Base-by-base conservation (phyloP, 2,113 vertebrate genomes). In the Sinocyclocheilus grahami region DNA sequence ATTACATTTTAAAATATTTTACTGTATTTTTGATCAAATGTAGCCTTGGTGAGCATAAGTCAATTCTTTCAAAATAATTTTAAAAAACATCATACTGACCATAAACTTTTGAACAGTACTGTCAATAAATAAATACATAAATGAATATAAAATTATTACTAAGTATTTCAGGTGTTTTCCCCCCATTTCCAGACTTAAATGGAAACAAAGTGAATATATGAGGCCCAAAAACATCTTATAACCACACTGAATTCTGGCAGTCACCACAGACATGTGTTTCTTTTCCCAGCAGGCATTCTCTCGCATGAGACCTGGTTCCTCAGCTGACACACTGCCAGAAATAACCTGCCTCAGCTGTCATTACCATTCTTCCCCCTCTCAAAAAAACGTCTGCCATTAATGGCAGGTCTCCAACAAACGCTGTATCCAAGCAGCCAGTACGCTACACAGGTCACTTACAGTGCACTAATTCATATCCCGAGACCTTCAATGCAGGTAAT, bases 291-390 rank as follows among this genome's bases (percentile, higher is more conserved):
- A 48, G 0, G 9, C 24, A 22, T 33, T 76, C 13, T 30, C n/a
- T 12, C 10, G 3, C 16, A 58, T 6, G 3, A n/a, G 46, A 58
- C 65, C 48, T 46, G 72, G 46, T 62, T 69, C 33, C 48, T 71
- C 84, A 91, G 22, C 75, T 83, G 86, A 91, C 30, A 89, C 62
- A 13, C n/a, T 85, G 89, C 91, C 90, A 89, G 79, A 90, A 93
- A 93, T 92, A 92, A 92, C 86, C 3, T 18, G 30, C 78, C 82
- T 69, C 92, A 91, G 90, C 92, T 94, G 89, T 91, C 89, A 87
- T 78, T 87, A n/a, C 24, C 88, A 87, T 89, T 24, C 72, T n/a
- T 20, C 48, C 75, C 37, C 14, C 85, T 46, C 85, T 83, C 27
- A 69, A 78, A 87, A 39, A 69, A 88, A 89, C 78, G 46, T 75